Evolutionary conservation across 2,797 vertebrate genomes (phyloP).

Genomic region (Phataginus tricuspis): DNA sequence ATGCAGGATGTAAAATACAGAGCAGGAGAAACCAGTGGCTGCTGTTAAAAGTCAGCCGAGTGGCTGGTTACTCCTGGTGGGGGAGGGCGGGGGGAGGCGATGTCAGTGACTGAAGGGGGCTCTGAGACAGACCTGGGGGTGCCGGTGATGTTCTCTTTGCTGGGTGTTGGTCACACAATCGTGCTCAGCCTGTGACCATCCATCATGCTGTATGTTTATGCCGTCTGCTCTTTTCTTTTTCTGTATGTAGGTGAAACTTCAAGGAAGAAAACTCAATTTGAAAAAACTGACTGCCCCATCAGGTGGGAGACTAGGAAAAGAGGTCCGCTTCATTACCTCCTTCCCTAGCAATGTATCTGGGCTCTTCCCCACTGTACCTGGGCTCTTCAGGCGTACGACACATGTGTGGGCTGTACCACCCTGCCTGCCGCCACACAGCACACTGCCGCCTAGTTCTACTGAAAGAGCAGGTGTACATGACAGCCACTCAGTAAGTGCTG

Average conservation of each 20-base stretch:
- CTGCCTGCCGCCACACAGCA: no score
- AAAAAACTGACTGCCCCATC: neutral
- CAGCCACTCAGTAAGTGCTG: neutral
- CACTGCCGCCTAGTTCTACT: neutral
- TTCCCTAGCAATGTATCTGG: neutral
- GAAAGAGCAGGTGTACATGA: neutral
- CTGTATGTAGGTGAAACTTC: no score
- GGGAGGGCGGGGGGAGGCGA: fast-evolving
- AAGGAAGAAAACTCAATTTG: neutral
- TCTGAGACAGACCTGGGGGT: neutral
- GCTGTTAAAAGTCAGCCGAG: neutral
- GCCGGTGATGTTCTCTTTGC: neutral
- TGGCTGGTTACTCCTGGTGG: neutral
- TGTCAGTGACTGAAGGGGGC: neutral
- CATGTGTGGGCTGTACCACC: no score
- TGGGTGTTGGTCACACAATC: no score
- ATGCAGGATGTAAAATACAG: neutral
- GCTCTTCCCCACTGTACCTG: no score
- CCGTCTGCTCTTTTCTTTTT: neutral
- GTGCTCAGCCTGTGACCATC: neutral
- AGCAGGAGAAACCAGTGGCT: neutral
- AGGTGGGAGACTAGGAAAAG: neutral
- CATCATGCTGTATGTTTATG: fast-evolving
- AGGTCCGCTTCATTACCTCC: neutral
- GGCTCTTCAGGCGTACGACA: neutral